These are phyloP conservation scores for Aviceda subcristata DNA, from an alignment of 2,113 vertebrate species.

Conservation along the genomic window DNA sequence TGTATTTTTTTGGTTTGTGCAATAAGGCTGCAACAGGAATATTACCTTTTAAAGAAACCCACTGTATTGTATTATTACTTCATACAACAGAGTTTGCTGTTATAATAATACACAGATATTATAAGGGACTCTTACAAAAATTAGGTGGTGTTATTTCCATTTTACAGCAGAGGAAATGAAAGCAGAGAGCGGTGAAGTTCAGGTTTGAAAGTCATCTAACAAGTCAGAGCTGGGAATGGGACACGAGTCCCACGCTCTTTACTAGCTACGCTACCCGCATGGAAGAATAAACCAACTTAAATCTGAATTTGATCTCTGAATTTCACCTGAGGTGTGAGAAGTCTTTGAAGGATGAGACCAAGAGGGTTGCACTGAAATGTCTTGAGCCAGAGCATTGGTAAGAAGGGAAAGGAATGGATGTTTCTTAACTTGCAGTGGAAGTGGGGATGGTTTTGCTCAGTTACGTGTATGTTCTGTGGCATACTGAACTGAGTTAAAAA, in stretches of 20 bases:
- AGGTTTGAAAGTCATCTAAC: background rate
- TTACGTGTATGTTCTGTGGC: rapidly evolving
- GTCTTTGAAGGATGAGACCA: background rate
- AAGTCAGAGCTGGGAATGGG: background rate
- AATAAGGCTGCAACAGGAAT: background rate
- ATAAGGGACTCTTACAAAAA: background rate
- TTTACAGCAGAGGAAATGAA: background rate
- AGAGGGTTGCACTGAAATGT: background rate
- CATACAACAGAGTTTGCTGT: background rate
- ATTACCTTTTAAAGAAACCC: background rate
- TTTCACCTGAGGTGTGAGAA: background rate
- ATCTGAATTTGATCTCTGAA: background rate
- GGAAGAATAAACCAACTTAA: background rate
- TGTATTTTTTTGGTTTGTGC: background rate
- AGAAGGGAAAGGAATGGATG: background rate
- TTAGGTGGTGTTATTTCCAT: background rate
- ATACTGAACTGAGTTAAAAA: background rate
- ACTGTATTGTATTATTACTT: background rate
- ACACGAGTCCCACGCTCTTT: background rate
- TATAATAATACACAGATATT: background rate
- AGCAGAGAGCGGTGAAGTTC: background rate
- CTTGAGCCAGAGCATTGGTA: background rate
- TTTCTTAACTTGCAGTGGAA: background rate
- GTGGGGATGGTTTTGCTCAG: background rate
- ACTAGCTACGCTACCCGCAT: background rate